Percentiles rank a stretch among this genome's conserved stretches.
Conservation (phyloP, 2,797 vertebrate genomes). For the Hydrolagus colliei region DNA sequence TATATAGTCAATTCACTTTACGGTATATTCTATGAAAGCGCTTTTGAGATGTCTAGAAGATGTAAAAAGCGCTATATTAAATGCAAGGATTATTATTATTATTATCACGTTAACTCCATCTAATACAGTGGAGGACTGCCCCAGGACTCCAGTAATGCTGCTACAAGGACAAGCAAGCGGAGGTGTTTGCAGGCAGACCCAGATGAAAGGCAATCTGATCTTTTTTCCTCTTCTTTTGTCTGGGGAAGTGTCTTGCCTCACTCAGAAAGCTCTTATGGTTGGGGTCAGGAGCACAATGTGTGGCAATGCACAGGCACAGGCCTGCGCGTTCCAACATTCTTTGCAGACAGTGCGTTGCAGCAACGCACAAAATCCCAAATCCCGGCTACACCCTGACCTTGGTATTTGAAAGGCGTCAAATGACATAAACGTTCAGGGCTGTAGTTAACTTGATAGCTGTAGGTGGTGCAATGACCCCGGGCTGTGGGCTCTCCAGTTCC, state of each 20-base stretch:
- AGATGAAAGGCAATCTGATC: neutral
- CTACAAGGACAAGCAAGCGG: neutral
- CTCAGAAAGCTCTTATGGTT: neutral
- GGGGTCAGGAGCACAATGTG: neutral
- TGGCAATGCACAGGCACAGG: neutral
- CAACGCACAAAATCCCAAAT: neutral
- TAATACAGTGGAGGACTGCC: neutral
- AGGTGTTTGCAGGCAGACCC: neutral
- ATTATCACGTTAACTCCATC: neutral
- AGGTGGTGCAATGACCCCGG: neutral
- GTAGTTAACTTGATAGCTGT: neutral
- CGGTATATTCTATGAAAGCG: no score
- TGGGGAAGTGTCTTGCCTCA: neutral
- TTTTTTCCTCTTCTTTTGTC: neutral
- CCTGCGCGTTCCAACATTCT: neutral
- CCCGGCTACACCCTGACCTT: neutral
- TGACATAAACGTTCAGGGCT: neutral
- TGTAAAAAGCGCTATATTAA: no score
- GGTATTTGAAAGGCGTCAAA: neutral
- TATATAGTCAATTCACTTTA: no score
- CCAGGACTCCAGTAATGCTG: neutral
- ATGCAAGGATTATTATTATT: no score
- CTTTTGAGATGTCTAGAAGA: no score
- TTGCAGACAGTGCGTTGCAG: neutral
- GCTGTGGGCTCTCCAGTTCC: neutral